Base-by-base conservation (phyloP, 30 jellyfish, hydroid and myxozoan genomes). In the Aurelia aurita region DNA sequence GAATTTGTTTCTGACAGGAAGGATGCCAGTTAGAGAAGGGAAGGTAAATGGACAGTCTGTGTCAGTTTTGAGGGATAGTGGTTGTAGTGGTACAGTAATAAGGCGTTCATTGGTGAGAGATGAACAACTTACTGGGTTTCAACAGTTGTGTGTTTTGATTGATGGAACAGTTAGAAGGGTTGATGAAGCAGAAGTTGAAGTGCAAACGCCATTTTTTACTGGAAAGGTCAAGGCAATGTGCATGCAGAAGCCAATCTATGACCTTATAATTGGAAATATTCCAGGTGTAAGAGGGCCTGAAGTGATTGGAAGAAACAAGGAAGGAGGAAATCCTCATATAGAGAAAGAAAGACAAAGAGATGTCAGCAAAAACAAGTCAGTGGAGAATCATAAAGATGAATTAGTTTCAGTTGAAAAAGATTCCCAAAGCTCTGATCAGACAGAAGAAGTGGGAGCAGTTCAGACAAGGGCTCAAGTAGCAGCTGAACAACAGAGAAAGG, bases 191-290 rank as follows among this genome's bases (percentile, higher is more conserved):
- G 2, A 31, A 5, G 43, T 31, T 31, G 43, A 31, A 31, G 43
- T 31, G 43, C 2, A 31, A 31, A 31, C 43, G n/a, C n/a, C n/a
- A n/a, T n/a, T 51, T 65, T 70, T 34, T 39, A 21, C 66, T 19
- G 84, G 84, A 72, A 72, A 32, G 68, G 63, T 72, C 5, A 72
- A 45, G 27, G 84, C 73, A 72, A 43, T 72, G 44, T 75, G 87
- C 58, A 53, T 53, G 74, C 3, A 49, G 74, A 57, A 75, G 57
- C 66, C 69, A 25, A 75, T 75, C 32, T 75, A 57, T 75, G 87
- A 75, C 47, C 77, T 75, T 18, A 75, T 75, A 35, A 25, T 75
- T 75, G 87, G 87, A 57, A 75, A 75, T 57, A 75, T 75, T 26
- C 87, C 74, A 14, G 76, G 76, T 29, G 87, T 75, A n/a, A 75